A percentile compares a stretch with the other conserved stretches of the same genome.
Evolutionary conservation across 1,140 invertebrate genomes (phyloP).

Genomic region (Orchesella cincta): DNA sequence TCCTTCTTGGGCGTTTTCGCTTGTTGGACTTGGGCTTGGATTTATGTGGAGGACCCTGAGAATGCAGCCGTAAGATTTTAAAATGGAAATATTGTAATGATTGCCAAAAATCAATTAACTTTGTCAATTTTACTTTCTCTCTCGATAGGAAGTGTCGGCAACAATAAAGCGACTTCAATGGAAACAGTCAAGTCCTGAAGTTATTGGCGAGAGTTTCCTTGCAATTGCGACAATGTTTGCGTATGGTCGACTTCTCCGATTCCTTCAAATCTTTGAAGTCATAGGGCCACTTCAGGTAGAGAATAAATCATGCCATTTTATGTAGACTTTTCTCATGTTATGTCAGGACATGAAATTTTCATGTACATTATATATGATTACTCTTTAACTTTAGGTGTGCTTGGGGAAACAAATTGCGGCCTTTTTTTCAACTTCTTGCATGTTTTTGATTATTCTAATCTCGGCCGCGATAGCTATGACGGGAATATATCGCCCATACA

Average conservation of each 20-base stretch:
- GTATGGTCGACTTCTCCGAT: neutral
- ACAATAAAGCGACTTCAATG: too few species aligned
- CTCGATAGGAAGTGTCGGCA: too few species aligned
- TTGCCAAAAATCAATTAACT: too few species aligned
- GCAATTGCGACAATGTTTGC: neutral
- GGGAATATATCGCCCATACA: neutral
- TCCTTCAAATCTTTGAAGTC: neutral
- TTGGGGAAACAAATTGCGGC: neutral
- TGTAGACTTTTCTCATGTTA: too few species aligned
- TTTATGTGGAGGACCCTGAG: neutral
- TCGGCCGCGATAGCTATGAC: neutral
- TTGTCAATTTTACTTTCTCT: too few species aligned
- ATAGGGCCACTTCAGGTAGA: constrained; percentile 9
- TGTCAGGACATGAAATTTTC: too few species aligned
- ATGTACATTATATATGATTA: too few species aligned
- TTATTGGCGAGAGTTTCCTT: constrained; percentile 8
- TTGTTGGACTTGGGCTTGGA: neutral
- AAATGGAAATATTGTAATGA: too few species aligned
- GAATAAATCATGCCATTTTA: too few species aligned
- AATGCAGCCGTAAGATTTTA: too few species aligned
- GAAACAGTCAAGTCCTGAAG: neutral
- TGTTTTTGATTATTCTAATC: neutral
- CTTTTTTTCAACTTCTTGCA: neutral
- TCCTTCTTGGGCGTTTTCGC: neutral
- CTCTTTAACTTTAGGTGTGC: too few species aligned